Percentiles rank a stretch among this genome's conserved stretches.
Conservation (phyloP, 2,113 vertebrate species). For the Cephalopterus ornatus region DNA sequence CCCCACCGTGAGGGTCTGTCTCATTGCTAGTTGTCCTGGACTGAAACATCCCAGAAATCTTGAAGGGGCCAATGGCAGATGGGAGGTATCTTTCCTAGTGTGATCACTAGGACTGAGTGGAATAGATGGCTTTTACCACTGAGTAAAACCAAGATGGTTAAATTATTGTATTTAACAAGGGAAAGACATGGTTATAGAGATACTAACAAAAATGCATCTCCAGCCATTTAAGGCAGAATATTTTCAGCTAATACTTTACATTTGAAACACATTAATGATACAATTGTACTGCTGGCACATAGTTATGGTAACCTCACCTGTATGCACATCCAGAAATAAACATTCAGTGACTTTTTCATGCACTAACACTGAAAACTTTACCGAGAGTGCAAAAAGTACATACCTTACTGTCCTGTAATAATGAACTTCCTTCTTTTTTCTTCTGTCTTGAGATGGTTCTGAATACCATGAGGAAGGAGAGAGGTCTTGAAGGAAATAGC, state of each 20-base stretch:
- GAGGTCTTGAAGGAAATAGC: neutral
- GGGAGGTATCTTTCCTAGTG: neutral
- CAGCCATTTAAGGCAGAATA: neutral
- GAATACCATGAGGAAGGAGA: neutral
- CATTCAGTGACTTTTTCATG: neutral
- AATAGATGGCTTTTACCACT: neutral
- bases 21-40: neutral
- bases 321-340: neutral
- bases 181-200: neutral
- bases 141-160: neutral
- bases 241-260: neutral
- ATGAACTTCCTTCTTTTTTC: neutral
- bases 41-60: neutral
- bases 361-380: neutral
- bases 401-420: neutral
- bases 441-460: neutral
- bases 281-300: neutral
- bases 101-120: neutral
- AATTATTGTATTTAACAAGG: neutral
- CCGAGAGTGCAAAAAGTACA: neutral
- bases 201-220: neutral
- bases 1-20: neutral
- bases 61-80: neutral
- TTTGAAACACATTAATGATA: neutral
- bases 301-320: neutral